Evolutionary conservation across 2,113 vertebrate genomes (phyloP).

Genomic region (Sisor rabdophorus): DNA sequence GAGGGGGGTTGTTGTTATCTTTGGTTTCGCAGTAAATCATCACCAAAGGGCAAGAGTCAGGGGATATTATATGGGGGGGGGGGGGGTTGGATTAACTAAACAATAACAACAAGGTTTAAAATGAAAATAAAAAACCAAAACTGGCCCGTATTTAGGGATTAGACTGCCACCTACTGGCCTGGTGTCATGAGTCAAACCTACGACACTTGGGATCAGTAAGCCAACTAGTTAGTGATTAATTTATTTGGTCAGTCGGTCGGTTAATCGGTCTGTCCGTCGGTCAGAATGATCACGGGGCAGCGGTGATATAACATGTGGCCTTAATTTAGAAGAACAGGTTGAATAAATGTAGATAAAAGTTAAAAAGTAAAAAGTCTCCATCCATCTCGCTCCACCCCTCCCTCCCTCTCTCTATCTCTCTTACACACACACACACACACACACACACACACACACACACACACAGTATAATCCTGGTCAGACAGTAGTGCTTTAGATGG

Average conservation of each 20-base stretch:
- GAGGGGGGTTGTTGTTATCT: no score
- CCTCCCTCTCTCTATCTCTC: no score
- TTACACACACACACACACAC: neutral
- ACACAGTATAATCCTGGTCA: slow-evolving; percentile 1
- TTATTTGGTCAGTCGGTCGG: neutral
- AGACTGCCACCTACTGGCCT: slow-evolving; percentile 15
- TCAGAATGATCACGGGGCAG: neutral
- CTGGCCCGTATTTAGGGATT: neutral
- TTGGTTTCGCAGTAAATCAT: neutral
- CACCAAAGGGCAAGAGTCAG: neutral
- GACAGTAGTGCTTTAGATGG: slow-evolving; percentile 74
- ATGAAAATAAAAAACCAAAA: no score
- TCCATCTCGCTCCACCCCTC: no score
- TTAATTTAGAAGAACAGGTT: neutral
- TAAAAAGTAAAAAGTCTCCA: neutral
- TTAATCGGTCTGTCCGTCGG: neutral
- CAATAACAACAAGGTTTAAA: neutral
- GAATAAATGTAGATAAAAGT: neutral
- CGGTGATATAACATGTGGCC: neutral
- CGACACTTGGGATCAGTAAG: neutral
- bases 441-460: slow-evolving; percentile 6
- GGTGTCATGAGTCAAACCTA: neutral
- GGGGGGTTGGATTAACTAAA: neutral
- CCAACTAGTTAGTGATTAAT: no score
- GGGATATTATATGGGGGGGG: neutral